Base-by-base conservation (phyloP, 2,888 invertebrate genomes). In the Erynnis tages region DNA sequence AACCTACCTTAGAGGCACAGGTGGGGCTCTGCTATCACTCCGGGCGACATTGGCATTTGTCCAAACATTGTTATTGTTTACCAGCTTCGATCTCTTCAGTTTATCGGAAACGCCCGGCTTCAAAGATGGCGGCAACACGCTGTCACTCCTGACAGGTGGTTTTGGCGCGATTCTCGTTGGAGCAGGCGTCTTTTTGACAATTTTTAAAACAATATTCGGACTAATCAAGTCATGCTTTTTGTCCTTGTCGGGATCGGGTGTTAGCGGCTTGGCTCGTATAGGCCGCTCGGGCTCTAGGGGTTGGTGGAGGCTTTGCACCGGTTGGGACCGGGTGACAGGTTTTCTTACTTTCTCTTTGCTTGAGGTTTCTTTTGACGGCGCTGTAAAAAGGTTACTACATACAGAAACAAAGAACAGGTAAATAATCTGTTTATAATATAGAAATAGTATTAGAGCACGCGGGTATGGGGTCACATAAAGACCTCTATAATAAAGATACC, bases 41-140 rank as follows among this genome's bases (percentile, higher is more conserved):
- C 17, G 79, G 34, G 64, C 63, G 47, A 79, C 76, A 63, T 77
- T 79, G 14, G 78, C 76, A 56, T 76, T 78, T 1, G 82, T 74
- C 87, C 87, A 88, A 50, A 84, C 77, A 59, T 80, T 79, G 61
- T 88, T 88, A 61, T 88, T 89, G 55, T 89, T 89, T n/a, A 88
- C 78, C 66, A 79, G 82, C 61, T 86, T 86, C 19, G 78, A 77
- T 19, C 77, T 55, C 69, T 80, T 83, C 30, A 79, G 65, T 35
- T 69, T 76, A 23, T 80, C 84, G 14, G 65, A 54, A 21, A 66
- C 57, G 60, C 75, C 79, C 7, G 80, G 79, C 62, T 73, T 84
- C 53, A 87, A 70, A 62, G 82, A 71, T 58, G 86, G 82, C 59
- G 85, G 87, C 52, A 85, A 54, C 41, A 82, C 55, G 35, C 70